A percentile compares a stretch with the other conserved stretches of the same genome.
These are phyloP conservation scores for Pterocles orientalis DNA, from an alignment of 2,113 vertebrate species.

Conservation along the genomic window DNA sequence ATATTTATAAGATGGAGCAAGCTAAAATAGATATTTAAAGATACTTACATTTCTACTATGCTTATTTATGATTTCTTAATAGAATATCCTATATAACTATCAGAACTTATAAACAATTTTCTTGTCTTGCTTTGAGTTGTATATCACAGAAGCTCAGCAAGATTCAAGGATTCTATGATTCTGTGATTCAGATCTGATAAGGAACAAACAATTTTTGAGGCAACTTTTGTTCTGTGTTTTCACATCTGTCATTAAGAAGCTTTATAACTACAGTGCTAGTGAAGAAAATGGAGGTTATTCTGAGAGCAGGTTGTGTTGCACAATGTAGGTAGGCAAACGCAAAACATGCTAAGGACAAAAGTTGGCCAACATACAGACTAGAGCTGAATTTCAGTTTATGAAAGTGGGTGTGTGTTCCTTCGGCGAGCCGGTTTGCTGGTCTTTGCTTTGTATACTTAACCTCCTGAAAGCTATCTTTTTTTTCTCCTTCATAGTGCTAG, in stretches of 20 bases:
- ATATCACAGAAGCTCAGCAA: neutral
- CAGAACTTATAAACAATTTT: neutral
- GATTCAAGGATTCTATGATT: neutral
- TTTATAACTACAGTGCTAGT: neutral
- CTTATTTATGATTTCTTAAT: neutral
- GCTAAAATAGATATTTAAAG: neutral
- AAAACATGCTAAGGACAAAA: neutral
- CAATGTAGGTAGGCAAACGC: neutral
- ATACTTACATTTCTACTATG: neutral
- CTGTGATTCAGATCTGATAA: neutral
- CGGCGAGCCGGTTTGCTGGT: neutral
- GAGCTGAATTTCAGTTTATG: neutral
- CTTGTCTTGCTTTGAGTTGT: neutral
- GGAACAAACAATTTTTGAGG: neutral
- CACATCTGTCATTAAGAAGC: neutral
- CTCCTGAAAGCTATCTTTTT: neutral
- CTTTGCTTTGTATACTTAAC: neutral
- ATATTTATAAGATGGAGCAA: neutral
- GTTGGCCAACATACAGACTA: accelerated
- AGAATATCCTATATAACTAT: neutral
- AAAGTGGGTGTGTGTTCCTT: neutral
- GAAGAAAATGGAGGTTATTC: neutral
- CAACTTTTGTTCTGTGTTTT: neutral
- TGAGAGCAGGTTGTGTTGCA: neutral
- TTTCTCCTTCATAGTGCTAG: neutral